phyloP scores from a whole-genome alignment of 2,113 vertebrate species.

The Calidris pugnax region DNA sequence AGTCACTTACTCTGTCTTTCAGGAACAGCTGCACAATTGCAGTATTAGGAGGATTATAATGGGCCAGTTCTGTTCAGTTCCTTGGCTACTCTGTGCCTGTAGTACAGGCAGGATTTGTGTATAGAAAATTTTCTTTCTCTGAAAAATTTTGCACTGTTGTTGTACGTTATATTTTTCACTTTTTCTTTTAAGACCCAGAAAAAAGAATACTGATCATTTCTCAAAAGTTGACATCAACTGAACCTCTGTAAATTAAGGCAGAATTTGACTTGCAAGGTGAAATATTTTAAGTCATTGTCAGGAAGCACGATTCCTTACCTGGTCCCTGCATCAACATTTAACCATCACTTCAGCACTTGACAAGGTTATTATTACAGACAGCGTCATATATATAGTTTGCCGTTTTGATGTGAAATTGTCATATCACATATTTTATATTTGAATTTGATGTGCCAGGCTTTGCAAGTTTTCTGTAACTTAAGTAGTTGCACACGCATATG shows the following conservation, averaged over 20 bases:
- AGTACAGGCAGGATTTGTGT: fast-evolving
- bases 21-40: background rate
- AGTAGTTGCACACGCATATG: background rate
- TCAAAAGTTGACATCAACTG: background rate
- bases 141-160: background rate
- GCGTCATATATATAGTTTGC: background rate
- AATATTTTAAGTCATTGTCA: background rate
- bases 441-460: background rate
- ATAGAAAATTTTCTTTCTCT: background rate
- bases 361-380: background rate
- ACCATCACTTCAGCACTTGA: background rate
- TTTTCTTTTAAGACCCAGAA: background rate
- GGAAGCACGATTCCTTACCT: background rate
- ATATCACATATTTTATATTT: background rate
- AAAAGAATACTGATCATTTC: background rate
- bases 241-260: background rate
- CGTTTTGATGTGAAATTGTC: background rate
- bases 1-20: background rate
- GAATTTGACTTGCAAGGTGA: background rate
- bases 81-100: background rate
- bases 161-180: background rate
- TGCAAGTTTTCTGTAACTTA: background rate
- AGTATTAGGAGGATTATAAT: background rate
- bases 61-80: background rate
- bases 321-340: background rate